Evolutionary conservation across 1,140 invertebrate species (phyloP).

Genomic region (Cephus cinctus): DNA sequence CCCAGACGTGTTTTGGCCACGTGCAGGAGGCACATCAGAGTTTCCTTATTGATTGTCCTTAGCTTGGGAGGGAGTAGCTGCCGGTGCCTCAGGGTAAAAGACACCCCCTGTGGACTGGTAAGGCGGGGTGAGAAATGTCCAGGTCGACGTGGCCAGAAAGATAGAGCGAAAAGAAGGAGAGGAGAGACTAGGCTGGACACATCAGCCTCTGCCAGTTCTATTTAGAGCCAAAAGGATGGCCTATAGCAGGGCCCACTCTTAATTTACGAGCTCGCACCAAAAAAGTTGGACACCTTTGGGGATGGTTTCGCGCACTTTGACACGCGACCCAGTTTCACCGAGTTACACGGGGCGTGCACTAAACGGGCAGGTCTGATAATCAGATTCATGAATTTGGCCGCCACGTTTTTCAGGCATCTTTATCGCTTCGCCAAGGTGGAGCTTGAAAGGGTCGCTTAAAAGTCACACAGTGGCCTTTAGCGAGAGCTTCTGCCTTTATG

Average conservation of each 20-base stretch:
- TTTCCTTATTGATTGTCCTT: slow-evolving; percentile 9
- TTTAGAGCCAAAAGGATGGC: slow-evolving; percentile 43
- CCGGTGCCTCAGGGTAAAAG: neutral
- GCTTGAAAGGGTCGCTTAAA: no score
- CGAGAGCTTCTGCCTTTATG: no score
- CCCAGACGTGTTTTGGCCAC: no score
- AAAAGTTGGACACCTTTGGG: slow-evolving; percentile 48
- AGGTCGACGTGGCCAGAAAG: no score
- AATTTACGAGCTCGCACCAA: slow-evolving; percentile 53
- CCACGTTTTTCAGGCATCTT: slow-evolving; percentile 2
- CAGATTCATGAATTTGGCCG: slow-evolving; percentile 7
- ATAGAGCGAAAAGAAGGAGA: slow-evolving; percentile 14
- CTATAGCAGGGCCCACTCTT: slow-evolving; percentile 32
- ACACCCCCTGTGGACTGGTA: slow-evolving; percentile 2
- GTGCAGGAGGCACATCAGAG: no score
- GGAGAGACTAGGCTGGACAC: slow-evolving; percentile 25
- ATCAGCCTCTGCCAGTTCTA: slow-evolving; percentile 50
- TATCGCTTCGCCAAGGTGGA: neutral
- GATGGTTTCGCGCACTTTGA: slow-evolving; percentile 51
- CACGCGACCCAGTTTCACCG: slow-evolving; percentile 52
- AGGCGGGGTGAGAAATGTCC: slow-evolving; percentile 1
- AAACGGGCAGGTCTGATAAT: neutral
- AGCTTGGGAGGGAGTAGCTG: neutral
- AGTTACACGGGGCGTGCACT: slow-evolving; percentile 24
- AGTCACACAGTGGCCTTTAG: no score